phyloP scores from a whole-genome alignment of 2,113 vertebrate genomes.

The Rattus rattus region DNA sequence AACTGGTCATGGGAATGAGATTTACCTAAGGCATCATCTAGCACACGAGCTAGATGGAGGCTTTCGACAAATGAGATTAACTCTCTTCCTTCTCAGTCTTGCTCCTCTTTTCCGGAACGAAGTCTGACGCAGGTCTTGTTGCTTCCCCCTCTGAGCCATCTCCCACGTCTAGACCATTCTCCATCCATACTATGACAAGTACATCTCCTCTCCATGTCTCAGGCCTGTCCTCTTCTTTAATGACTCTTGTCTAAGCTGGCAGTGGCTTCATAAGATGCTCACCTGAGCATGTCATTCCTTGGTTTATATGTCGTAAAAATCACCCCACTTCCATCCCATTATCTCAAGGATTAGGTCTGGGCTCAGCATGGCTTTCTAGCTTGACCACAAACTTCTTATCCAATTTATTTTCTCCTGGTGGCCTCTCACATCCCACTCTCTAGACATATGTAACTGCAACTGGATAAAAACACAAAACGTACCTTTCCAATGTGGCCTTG shows the following conservation, averaged over 20 bases:
- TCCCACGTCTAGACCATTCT: neutral
- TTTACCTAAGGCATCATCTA: neutral
- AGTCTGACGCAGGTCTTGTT: neutral
- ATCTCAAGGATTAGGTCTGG: neutral
- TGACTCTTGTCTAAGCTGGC: neutral
- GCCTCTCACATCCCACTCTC: neutral
- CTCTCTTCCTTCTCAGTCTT: neutral
- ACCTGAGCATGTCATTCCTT: neutral
- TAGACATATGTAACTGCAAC: neutral
- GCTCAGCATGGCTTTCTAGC: neutral
- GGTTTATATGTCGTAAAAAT: neutral
- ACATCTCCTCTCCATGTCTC: neutral
- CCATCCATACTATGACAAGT: neutral
- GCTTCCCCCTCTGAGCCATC: neutral
- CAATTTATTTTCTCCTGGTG: neutral
- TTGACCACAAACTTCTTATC: neutral
- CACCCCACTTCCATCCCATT: neutral
- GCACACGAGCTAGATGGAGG: neutral
- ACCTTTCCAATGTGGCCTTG: neutral
- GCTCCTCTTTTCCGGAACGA: neutral
- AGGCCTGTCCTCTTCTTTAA: neutral
- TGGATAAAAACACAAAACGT: neutral
- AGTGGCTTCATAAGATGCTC: neutral
- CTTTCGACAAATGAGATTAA: neutral
- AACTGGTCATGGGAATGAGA: neutral